Conservation (phyloP, 2,113 vertebrate genomes). For the Triplophysa tibetana region DNA sequence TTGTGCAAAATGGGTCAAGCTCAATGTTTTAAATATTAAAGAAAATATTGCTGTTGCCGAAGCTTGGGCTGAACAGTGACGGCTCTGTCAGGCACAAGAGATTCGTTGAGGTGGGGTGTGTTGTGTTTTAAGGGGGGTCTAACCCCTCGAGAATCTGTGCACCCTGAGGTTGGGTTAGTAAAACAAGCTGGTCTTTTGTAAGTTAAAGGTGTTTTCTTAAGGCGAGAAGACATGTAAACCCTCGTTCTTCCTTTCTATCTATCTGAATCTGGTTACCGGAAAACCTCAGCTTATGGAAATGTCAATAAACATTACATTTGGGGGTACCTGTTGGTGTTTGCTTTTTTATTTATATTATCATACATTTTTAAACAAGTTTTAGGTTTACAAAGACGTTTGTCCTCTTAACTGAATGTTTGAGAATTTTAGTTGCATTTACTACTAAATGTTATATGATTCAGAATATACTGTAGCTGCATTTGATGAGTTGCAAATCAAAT, state of each 20-base stretch:
- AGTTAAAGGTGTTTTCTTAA: conserved; percentile 20
- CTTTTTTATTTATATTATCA: neutral
- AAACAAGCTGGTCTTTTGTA: conserved; percentile 33
- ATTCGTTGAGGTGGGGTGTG: neutral
- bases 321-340: neutral
- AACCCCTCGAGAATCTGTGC: neutral
- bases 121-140: conserved; percentile 18
- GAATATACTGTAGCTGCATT: too few relatives aligned
- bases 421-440: too few relatives aligned
- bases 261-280: too few relatives aligned
- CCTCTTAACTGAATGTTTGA: too few relatives aligned
- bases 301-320: neutral
- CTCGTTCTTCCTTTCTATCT: neutral
- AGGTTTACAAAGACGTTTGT: too few relatives aligned
- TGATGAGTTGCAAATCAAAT: too few relatives aligned
- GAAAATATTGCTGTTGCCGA: conserved; percentile 39
- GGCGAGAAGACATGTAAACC: neutral
- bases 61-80: conserved; percentile 9
- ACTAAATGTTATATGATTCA: too few relatives aligned
- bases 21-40: conserved; percentile 46
- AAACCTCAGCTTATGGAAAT: too few relatives aligned
- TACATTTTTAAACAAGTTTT: too few relatives aligned
- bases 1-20: conserved; percentile 32
- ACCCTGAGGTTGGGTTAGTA: conserved; percentile 8
- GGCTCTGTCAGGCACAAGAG: conserved; percentile 35